phyloP scores from a whole-genome alignment of 2,113 vertebrate species.

The Strix aluco region DNA sequence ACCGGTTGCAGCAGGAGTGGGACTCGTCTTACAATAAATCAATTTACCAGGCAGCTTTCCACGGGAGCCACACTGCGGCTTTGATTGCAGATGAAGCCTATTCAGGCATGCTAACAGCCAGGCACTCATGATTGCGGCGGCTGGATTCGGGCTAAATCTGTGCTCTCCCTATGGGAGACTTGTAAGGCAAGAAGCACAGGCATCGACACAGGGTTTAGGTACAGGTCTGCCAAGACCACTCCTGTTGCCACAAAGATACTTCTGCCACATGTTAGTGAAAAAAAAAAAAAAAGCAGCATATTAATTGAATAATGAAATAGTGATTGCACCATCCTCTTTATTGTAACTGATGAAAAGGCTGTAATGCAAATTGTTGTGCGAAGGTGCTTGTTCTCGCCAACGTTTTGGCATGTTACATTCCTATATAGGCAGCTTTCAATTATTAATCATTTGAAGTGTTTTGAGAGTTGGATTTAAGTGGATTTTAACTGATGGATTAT shows the following conservation, averaged over 20 bases:
- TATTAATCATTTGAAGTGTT: neutral
- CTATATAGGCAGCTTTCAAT: neutral
- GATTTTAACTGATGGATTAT: neutral
- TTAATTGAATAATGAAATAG: neutral
- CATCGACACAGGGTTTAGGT: neutral
- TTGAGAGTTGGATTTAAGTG: neutral
- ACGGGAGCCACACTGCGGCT: neutral
- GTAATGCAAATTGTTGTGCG: neutral
- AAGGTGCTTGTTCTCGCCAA: neutral
- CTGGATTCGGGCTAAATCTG: neutral
- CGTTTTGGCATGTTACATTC: neutral
- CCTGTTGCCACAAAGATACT: neutral
- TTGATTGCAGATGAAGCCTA: slow-evolving; percentile 28
- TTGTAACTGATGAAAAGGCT: neutral
- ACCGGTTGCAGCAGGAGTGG: fast-evolving
- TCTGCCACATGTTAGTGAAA: neutral
- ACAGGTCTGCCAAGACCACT: neutral
- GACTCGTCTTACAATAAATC: neutral
- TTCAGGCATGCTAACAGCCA: neutral
- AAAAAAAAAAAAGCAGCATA: neutral
- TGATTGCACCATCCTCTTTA: neutral
- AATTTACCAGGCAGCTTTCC: slow-evolving; percentile 1
- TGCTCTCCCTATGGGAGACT: neutral
- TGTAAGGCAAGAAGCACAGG: neutral
- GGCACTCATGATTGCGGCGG: fast-evolving